phyloP scores from a whole-genome alignment of 1,140 invertebrate genomes.

The Diuraphis noxia region DNA sequence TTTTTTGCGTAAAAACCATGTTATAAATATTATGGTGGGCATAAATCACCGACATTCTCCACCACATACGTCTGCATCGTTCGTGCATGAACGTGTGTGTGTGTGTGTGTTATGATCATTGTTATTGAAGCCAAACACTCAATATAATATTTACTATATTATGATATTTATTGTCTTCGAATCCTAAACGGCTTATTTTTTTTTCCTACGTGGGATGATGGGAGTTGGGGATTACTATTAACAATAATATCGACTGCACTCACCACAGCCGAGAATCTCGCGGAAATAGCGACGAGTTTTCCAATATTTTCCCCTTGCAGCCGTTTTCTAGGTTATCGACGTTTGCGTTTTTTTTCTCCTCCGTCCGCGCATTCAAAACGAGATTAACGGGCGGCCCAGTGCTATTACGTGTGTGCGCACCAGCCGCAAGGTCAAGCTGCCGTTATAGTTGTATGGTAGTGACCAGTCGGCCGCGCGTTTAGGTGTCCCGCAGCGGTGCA shows the following conservation, averaged over 20 bases:
- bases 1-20: no score
- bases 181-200: no score
- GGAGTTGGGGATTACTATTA: no score
- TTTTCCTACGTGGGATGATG: no score
- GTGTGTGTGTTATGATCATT: not conserved
- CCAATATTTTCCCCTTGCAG: no score
- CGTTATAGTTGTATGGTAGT: conserved; percentile 27
- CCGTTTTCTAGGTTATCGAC: not conserved
- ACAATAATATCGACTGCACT: no score
- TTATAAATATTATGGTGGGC: no score
- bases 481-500: not conserved
- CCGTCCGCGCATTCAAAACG: not conserved
- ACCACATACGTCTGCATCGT: not conserved
- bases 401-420: not conserved
- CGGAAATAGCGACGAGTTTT: not conserved
- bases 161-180: no score
- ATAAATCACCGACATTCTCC: not conserved
- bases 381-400: conserved; percentile 32
- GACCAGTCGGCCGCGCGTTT: conserved; percentile 18
- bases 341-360: not conserved
- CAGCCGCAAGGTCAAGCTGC: conserved; percentile 45
- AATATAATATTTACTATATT: no score
- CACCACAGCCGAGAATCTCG: not conserved
- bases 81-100: no score
- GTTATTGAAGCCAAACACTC: no score